phyloP scores from a whole-genome alignment of 2,113 vertebrate species.

The Edolisoma coerulescens region DNA sequence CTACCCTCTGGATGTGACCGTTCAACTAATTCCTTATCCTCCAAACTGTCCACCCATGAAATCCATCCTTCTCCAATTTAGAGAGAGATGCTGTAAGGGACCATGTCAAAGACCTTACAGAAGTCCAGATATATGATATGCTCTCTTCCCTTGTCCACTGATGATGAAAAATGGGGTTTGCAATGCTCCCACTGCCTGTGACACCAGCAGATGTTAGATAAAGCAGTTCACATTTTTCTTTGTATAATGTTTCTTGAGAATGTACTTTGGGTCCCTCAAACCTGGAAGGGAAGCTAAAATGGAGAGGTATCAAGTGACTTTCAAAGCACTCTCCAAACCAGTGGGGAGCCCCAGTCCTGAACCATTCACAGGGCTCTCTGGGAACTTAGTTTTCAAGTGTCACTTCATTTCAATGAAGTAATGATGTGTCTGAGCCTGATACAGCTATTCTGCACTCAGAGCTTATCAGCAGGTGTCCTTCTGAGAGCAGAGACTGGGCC shows the following conservation, averaged over 20 bases:
- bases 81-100: background rate
- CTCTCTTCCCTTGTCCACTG: background rate
- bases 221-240: background rate
- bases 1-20: rapidly evolving
- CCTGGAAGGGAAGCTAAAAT: background rate
- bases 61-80: background rate
- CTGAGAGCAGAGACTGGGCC: background rate
- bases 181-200: background rate
- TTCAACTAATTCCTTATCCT: background rate
- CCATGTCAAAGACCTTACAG: background rate
- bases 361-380: background rate
- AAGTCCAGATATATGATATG: background rate
- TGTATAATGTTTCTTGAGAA: background rate
- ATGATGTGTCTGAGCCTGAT: background rate
- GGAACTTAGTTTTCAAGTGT: background rate
- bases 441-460: background rate
- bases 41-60: background rate
- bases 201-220: background rate
- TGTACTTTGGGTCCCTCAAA: background rate
- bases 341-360: background rate
- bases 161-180: background rate
- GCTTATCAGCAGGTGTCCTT: background rate
- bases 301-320: background rate
- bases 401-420: slow-evolving; percentile 11
- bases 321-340: background rate